Base-by-base conservation (phyloP, 2,797 vertebrate genomes). In the Pseudochaenichthys georgianus region DNA sequence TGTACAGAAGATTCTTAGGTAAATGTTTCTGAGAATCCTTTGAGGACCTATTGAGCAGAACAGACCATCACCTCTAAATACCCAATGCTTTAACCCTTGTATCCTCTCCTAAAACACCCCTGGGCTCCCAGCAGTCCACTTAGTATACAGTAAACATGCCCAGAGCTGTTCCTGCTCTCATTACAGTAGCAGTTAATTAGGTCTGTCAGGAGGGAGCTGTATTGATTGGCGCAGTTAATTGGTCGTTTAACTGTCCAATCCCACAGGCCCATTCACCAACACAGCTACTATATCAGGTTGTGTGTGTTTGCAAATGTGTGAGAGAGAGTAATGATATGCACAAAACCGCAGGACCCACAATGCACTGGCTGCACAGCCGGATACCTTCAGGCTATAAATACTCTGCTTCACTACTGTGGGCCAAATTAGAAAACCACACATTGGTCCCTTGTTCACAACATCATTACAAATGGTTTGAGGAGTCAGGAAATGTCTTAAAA, bases 201-300 rank as follows among this genome's bases (percentile, higher is more conserved):
- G 16, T 65, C 65, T 72, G 84, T 92, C 88, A 84, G 79, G 23
- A 65, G 83, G 84, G 87, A 91, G 77, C 64, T 50, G 53, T 83
- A 92, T 90, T 85, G 90, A 92, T 92, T 53, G n/a, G 13, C 62
- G 76, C 70, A 83, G 69, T 80, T 89, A 91, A 91, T 92, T 88
- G 86, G 77, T 80, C 76, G 28, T 92, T 91, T 84, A 92, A 82
- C 70, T 88, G 69, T 75, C 70, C 69, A 64, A 59, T 92, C 91
- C 90, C 89, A 81, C n/a, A 64, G 85, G 91, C 71, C 88, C 66
- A 28, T 78, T 92, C 80, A 83, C 57, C 48, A 63, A n/a, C 75
- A 66, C 70, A 83, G 87, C 83, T 88, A 69, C 73, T 72, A 75
- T 90, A 87, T 86, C 88, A 80, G 60, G 23, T 46, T 75, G 61